Base-by-base conservation (phyloP, 1,140 invertebrate genomes). In the Proctacanthus coquilletti region DNA sequence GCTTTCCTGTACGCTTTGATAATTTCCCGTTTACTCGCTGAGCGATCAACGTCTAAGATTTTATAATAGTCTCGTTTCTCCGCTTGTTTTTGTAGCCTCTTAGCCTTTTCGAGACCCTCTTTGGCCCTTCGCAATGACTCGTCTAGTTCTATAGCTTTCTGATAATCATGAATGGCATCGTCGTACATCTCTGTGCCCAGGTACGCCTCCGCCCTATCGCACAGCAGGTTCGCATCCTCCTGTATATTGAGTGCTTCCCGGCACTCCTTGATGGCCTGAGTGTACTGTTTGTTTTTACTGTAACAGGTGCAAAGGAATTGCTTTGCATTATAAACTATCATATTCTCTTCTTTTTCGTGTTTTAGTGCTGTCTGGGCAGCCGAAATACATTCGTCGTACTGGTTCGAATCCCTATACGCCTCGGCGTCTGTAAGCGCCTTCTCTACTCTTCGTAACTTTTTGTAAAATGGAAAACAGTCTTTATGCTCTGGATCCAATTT, bases 401-500 rank as follows among this genome's bases (percentile, higher is more conserved):
- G 66, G 34, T 79, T 68, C 10, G 72, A 59, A 43, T 83, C 76
- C 11, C 75, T 68, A 8, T 69, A 62, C 21, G 74, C 70, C 46
- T 86, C 77, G 4, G 84, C 77, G n/a, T 77, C 70, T 19, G 71
- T 65, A 21, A 96, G 51, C 38, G 81, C 65, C 58, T 94, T 96
- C 36, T 82, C 84, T n/a, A 98, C 69, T 59, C 97, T 95, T 54
- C 96, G 95, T 2, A 98, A 66, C 58, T 88, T 92, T 58, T 97
- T 98, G 62, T 99, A 99, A 52, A 94, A 80, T n/a, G 81, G 74
- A 62, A 77, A 93, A 65, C 95, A 99, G 40, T 82, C 66, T 62
- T 94, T 92, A 61, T 99, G 91, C 51, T 99, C 96, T 0, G 93
- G 92, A 67, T 99, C 95, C 18, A 97, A 66, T 64, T 95, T 96